These are phyloP conservation scores for Mesocricetus auratus DNA, from an alignment of 2,113 vertebrate species.

Conservation along the genomic window DNA sequence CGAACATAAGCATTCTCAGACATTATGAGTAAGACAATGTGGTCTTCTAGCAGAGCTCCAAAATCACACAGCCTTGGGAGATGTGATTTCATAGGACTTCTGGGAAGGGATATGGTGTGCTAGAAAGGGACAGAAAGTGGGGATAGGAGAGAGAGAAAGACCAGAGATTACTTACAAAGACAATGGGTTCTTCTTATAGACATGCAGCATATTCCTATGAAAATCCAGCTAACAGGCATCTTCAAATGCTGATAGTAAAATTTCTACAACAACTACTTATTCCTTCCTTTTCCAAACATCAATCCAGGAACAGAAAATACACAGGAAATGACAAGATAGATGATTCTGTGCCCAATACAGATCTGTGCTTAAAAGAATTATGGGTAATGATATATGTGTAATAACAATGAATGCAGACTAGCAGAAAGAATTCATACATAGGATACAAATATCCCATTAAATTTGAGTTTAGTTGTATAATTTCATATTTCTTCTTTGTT, in stretches of 20 bases:
- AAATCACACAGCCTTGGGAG: background rate
- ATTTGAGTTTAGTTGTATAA: background rate
- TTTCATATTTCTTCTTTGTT: background rate
- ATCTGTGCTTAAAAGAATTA: background rate
- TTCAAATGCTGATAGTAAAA: background rate
- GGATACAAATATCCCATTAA: background rate
- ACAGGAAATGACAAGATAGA: background rate
- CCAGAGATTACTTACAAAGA: background rate
- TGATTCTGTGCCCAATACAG: background rate
- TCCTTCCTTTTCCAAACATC: background rate
- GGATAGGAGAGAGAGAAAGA: background rate
- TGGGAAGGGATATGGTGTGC: rapidly evolving
- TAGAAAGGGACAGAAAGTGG: background rate
- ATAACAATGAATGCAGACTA: background rate
- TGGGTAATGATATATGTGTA: background rate
- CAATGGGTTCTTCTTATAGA: background rate
- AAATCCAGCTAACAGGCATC: background rate
- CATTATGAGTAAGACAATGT: background rate
- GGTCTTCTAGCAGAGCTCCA: background rate
- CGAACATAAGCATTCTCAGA: background rate
- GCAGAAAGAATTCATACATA: background rate
- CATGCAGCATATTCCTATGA: background rate
- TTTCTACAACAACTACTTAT: background rate
- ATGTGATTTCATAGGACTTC: background rate
- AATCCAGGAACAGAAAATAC: background rate